These are phyloP conservation scores for Eptesicus fuscus DNA, from an alignment of 2,113 vertebrate genomes.

Conservation along the genomic window DNA sequence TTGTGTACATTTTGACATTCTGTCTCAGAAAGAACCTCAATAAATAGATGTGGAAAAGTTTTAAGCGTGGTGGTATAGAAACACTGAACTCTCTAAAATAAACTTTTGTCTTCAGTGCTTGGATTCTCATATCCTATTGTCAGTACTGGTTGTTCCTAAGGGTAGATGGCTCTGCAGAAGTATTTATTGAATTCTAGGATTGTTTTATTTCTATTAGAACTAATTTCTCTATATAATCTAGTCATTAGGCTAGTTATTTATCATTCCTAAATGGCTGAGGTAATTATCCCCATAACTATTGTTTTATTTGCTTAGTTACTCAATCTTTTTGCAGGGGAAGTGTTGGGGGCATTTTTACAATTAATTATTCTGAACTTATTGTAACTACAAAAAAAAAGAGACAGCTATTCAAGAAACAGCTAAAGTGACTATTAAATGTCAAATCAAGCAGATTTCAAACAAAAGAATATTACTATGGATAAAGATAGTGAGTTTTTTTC, in stretches of 20 bases:
- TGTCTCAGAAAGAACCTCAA: background rate
- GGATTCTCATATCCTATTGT: background rate
- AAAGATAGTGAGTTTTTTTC: background rate
- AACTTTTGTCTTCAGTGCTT: background rate
- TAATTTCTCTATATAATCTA: background rate
- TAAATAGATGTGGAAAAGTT: background rate
- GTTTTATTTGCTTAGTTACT: background rate
- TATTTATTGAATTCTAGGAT: background rate
- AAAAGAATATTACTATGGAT: background rate
- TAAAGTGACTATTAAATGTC: background rate
- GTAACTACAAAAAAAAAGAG: background rate
- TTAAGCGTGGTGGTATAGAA: background rate
- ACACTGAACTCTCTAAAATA: background rate
- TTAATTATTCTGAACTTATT: conserved; percentile 9
- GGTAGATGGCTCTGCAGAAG: background rate
- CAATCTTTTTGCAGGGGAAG: background rate
- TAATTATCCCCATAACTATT: background rate
- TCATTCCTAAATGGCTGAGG: background rate
- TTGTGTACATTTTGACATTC: background rate
- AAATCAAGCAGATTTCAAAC: background rate
- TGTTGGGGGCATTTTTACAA: background rate
- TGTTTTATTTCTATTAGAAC: background rate
- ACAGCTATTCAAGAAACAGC: background rate
- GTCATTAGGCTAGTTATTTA: background rate
- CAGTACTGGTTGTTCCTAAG: background rate